Evolutionary conservation across 1,140 invertebrate genomes (phyloP).

Genomic region (Drosophila santomea): DNA sequence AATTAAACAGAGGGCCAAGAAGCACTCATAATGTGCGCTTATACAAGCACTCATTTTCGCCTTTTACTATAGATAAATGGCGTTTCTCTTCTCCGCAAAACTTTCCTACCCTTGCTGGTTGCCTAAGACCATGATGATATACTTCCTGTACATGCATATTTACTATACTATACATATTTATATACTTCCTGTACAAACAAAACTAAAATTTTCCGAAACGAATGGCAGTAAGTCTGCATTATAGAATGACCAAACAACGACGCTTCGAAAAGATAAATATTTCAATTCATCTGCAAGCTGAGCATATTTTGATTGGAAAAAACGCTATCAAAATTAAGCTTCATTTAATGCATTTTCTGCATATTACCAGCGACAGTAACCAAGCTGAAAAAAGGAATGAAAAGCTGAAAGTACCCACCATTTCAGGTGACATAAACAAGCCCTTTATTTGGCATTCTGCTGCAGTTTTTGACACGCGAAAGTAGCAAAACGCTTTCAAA

Average conservation of each 20-base stretch:
- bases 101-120: no score
- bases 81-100: neutral
- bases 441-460: constrained; percentile 74
- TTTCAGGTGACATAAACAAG: constrained; percentile 77
- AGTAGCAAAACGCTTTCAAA: constrained; percentile 47
- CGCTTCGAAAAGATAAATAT: neutral
- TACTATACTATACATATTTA: no score
- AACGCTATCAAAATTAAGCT: constrained; percentile 37
- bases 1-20: constrained; percentile 34
- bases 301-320: constrained; percentile 17
- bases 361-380: constrained; percentile 58
- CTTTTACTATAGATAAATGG: neutral
- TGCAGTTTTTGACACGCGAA: constrained; percentile 77
- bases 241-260: neutral
- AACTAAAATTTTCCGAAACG: neutral
- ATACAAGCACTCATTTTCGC: neutral
- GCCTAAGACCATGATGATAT: no score
- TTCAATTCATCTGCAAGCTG: neutral
- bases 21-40: neutral
- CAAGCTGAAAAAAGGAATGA: neutral
- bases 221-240: neutral
- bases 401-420: neutral
- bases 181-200: no score
- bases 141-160: no score
- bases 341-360: constrained; percentile 59